phyloP scores from a whole-genome alignment of 2,113 vertebrate genomes.

The Heptranchias perlo region DNA sequence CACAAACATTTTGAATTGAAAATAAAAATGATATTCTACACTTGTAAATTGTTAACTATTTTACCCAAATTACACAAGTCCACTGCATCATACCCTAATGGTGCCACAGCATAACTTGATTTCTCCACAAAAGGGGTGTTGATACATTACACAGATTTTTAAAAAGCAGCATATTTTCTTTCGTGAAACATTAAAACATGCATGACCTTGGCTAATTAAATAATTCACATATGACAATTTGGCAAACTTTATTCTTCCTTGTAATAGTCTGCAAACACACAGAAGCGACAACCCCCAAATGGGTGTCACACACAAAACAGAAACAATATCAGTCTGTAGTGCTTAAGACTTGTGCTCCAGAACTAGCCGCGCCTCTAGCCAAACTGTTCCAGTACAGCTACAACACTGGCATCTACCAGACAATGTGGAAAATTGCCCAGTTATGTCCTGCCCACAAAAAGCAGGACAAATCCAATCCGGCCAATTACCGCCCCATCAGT shows the following conservation, averaged over 20 bases:
- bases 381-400: too few species aligned
- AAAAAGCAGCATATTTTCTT: background rate
- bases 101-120: background rate
- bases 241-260: background rate
- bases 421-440: too few species aligned
- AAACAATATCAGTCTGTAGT: background rate
- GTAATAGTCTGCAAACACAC: background rate
- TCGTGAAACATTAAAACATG: background rate
- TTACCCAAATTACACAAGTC: background rate
- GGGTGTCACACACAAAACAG: background rate
- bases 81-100: background rate
- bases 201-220: background rate
- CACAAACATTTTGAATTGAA: background rate
- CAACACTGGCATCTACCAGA: too few species aligned
- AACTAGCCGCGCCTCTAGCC: too few species aligned
- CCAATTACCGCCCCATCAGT: too few species aligned
- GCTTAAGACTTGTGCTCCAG: too few species aligned
- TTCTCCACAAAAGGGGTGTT: background rate
- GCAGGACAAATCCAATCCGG: too few species aligned
- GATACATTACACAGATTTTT: background rate
- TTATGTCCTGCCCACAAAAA: too few species aligned
- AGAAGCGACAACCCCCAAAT: background rate
- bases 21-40: background rate
- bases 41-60: background rate
- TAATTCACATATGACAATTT: background rate